Evolutionary conservation across 2,113 vertebrate species (phyloP).

Genomic region (Bothrops jararaca): DNA sequence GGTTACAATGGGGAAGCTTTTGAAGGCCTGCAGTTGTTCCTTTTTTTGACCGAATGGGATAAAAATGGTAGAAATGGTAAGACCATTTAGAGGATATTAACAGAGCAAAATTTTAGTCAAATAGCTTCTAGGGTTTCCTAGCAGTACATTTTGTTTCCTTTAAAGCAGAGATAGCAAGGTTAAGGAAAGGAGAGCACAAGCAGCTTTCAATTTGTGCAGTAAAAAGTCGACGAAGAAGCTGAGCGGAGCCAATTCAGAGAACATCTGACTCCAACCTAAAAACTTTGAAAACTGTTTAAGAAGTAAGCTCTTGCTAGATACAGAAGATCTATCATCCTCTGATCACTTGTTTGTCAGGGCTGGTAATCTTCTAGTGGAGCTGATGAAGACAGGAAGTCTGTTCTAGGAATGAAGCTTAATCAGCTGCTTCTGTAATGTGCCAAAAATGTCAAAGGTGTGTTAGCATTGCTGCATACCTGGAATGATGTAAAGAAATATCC

Average conservation of each 20-base stretch:
- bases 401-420: not conserved
- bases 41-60: not conserved
- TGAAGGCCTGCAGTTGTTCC: not conserved
- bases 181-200: not conserved
- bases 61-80: not conserved
- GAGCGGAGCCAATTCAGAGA: not conserved
- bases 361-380: not conserved
- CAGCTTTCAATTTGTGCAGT: not conserved
- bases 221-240: not conserved
- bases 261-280: not conserved
- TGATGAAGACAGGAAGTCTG: not conserved
- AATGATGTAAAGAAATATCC: not conserved
- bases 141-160: not conserved
- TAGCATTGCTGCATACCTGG: not conserved
- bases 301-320: not conserved
- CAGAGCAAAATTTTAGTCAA: not conserved
- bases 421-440: not conserved
- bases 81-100: not conserved
- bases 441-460: not conserved
- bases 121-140: not conserved
- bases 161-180: not conserved
- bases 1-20: not conserved
- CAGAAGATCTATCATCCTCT: not conserved
- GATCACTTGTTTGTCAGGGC: not conserved
- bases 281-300: not conserved